phyloP scores from a whole-genome alignment of 2,888 invertebrate genomes.

The Crematogaster levior region DNA sequence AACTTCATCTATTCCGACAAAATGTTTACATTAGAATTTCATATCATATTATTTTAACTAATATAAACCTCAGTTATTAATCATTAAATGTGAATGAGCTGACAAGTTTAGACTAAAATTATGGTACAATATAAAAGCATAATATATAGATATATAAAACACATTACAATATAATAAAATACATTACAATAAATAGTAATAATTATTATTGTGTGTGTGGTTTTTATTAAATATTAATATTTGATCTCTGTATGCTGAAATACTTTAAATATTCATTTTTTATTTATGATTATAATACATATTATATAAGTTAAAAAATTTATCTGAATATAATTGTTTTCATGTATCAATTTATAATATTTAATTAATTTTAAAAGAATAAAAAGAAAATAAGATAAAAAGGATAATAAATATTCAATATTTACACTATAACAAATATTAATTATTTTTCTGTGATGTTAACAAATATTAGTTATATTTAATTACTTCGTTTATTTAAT shows the following conservation, averaged over 20 bases:
- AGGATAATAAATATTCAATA: neutral
- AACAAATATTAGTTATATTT: neutral
- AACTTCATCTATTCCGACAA: neutral
- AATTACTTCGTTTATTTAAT: neutral
- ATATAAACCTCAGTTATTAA: neutral
- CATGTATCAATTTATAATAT: neutral
- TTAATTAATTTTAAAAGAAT: neutral
- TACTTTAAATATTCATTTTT: neutral
- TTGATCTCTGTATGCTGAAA: too few relatives aligned
- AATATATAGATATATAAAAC: too few relatives aligned
- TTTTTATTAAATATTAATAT: neutral
- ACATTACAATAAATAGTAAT: neutral
- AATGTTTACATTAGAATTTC: neutral
- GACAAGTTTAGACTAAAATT: neutral
- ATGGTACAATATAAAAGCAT: neutral
- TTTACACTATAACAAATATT: neutral
- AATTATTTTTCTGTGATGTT: neutral
- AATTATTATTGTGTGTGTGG: neutral
- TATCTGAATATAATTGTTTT: neutral
- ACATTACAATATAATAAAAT: too few relatives aligned
- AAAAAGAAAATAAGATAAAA: neutral
- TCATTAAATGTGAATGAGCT: neutral
- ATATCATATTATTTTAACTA: neutral
- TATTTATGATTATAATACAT: neutral
- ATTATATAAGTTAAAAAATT: neutral